These are phyloP conservation scores for Lissocephala sabroskyi DNA, from an alignment of 2,888 invertebrate genomes.

Conservation along the genomic window DNA sequence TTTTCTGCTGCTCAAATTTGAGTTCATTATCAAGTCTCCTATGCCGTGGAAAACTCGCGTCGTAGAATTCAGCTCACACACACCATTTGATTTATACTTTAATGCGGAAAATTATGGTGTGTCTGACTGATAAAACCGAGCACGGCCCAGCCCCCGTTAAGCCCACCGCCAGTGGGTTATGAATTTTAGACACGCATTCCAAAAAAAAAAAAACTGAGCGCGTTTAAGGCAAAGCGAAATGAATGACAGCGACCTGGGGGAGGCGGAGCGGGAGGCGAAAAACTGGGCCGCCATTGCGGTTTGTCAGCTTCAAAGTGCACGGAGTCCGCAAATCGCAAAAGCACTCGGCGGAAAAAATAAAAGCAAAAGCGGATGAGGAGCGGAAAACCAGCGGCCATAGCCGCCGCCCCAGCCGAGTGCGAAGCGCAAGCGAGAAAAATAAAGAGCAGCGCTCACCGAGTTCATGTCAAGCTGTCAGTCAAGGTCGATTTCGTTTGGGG, in stretches of 20 bases:
- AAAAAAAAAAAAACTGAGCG: not conserved
- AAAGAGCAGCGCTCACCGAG: slow-evolving; percentile 47
- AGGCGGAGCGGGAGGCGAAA: not conserved
- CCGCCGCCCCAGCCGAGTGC: no score
- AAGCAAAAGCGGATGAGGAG: slow-evolving; percentile 53
- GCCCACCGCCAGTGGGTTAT: no score
- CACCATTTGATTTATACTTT: slow-evolving; percentile 18
- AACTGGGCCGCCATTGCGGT: slow-evolving; percentile 31
- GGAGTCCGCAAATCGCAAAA: slow-evolving; percentile 12
- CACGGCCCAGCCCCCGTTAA: no score
- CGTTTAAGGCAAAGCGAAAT: not conserved
- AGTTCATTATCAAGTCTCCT: no score
- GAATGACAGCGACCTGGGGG: not conserved
- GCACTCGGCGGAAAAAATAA: not conserved
- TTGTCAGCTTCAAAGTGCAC: slow-evolving; percentile 33
- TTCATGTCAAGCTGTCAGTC: slow-evolving; percentile 64
- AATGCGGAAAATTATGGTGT: slow-evolving; percentile 18
- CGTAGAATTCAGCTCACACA: no score
- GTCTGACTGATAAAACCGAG: slow-evolving; percentile 23
- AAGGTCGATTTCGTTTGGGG: slow-evolving; percentile 51
- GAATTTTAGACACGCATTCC: slow-evolving; percentile 25
- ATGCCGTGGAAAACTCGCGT: no score
- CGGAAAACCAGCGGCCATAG: slow-evolving; percentile 9
- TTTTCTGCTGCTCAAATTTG: no score
- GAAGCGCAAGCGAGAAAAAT: slow-evolving; percentile 9